Evolutionary conservation across 64 coral and sea anemone species (phyloP).

Genomic region (Actinia equina): DNA sequence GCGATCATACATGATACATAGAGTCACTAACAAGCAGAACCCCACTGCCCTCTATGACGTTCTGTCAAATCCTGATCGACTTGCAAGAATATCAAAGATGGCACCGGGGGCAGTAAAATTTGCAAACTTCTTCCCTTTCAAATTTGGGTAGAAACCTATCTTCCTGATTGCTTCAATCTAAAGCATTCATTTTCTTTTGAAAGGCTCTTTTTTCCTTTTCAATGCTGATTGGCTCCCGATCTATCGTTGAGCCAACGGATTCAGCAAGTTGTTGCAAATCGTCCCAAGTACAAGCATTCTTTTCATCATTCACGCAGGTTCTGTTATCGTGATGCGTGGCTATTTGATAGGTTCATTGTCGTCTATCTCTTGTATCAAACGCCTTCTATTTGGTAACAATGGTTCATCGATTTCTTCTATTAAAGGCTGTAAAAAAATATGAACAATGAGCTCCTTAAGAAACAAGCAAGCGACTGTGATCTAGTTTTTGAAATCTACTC

Average conservation of each 20-base stretch:
- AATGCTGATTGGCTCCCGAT: slow-evolving; percentile 73
- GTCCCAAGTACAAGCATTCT: background rate
- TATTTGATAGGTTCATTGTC: background rate
- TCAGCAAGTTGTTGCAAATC: slow-evolving; percentile 70
- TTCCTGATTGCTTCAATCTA: background rate
- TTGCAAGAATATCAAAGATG: too few relatives aligned
- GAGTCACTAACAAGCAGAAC: too few relatives aligned
- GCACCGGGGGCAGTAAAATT: too few relatives aligned
- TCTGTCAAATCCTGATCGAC: too few relatives aligned
- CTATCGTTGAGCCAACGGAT: slow-evolving; percentile 68
- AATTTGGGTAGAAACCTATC: too few relatives aligned
- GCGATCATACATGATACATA: too few relatives aligned
- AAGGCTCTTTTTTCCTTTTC: slow-evolving; percentile 63
- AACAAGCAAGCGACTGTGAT: too few relatives aligned
- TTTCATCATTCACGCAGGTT: background rate
- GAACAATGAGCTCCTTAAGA: too few relatives aligned
- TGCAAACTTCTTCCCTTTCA: too few relatives aligned
- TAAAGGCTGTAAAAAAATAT: background rate
- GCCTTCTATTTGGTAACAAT: background rate
- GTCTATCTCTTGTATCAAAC: slow-evolving; percentile 1
- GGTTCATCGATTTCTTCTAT: background rate
- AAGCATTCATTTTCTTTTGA: slow-evolving; percentile 7
- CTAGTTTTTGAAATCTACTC: too few relatives aligned
- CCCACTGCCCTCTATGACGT: too few relatives aligned
- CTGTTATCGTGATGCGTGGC: background rate